These are phyloP conservation scores for Arrhamphus sclerolepis DNA, from an alignment of 2,797 vertebrate species.

Conservation along the genomic window DNA sequence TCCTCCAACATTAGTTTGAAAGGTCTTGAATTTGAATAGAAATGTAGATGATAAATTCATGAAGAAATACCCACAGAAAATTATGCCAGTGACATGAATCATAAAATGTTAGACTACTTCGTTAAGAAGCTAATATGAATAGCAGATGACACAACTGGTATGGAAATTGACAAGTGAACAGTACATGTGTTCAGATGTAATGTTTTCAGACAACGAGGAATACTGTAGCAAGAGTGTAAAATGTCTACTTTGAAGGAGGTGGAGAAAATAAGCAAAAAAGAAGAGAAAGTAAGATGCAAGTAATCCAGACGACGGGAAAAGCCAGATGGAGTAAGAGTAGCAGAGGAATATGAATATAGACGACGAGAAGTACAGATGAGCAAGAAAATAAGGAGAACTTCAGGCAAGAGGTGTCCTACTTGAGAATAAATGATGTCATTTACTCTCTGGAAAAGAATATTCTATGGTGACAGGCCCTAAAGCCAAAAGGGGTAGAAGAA, in stretches of 20 bases:
- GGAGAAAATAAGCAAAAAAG: constrained; percentile 12
- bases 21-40: constrained; percentile 34
- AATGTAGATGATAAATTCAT: constrained; percentile 26
- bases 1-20: constrained; percentile 7
- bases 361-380: constrained; percentile 18
- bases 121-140: constrained; percentile 36
- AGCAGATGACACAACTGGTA: constrained; percentile 27
- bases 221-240: constrained; percentile 7
- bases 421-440: constrained; percentile 28
- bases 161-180: constrained; percentile 49
- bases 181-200: constrained; percentile 22
- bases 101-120: constrained; percentile 35
- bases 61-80: constrained; percentile 11
- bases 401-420: constrained; percentile 29
- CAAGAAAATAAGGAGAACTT: constrained; percentile 18
- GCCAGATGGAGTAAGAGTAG: constrained; percentile 34
- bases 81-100: constrained; percentile 25
- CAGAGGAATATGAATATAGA: constrained; percentile 27
- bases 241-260: neutral
- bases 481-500: neutral
- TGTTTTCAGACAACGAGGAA: constrained; percentile 35
- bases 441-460: constrained; percentile 23
- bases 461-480: neutral
- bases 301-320: constrained; percentile 24
- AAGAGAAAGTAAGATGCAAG: constrained; percentile 3